Conservation (phyloP, 2,888 invertebrate species). For the Tachina fera region DNA sequence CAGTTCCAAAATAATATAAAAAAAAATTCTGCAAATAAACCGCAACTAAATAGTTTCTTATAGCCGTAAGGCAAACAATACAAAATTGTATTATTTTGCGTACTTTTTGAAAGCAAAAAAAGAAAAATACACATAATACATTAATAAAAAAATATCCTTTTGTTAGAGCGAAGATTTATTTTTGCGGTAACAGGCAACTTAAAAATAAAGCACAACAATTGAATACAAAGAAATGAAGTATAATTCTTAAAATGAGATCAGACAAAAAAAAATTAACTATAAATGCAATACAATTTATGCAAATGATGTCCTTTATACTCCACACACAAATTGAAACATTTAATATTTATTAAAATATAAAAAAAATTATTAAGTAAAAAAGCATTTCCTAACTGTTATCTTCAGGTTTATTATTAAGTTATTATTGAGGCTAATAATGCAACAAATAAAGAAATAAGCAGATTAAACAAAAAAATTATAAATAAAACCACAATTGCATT, state of each 20-base stretch:
- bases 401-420: slow-evolving; percentile 54
- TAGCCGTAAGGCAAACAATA: slow-evolving; percentile 52
- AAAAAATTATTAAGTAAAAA: slow-evolving; percentile 27
- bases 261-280: slow-evolving; percentile 8
- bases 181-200: slow-evolving; percentile 62
- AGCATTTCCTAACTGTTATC: slow-evolving; percentile 3
- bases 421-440: slow-evolving; percentile 56
- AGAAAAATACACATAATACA: neutral
- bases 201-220: slow-evolving; percentile 30
- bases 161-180: slow-evolving; percentile 64
- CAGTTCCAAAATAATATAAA: neutral
- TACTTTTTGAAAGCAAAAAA: slow-evolving; percentile 11
- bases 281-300: slow-evolving; percentile 55
- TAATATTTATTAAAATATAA: neutral
- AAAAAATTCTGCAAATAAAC: slow-evolving; percentile 13
- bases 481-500: slow-evolving; percentile 49
- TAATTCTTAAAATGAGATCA: slow-evolving; percentile 1
- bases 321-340: slow-evolving; percentile 10
- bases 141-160: slow-evolving; percentile 49
- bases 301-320: slow-evolving; percentile 68
- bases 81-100: slow-evolving; percentile 25
- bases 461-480: slow-evolving; percentile 16
- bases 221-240: slow-evolving; percentile 6
- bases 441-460: slow-evolving; percentile 25
- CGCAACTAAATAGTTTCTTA: slow-evolving; percentile 43